Conservation (phyloP, 1,140 invertebrate species). For the Aphaenogaster ashmeadi region DNA sequence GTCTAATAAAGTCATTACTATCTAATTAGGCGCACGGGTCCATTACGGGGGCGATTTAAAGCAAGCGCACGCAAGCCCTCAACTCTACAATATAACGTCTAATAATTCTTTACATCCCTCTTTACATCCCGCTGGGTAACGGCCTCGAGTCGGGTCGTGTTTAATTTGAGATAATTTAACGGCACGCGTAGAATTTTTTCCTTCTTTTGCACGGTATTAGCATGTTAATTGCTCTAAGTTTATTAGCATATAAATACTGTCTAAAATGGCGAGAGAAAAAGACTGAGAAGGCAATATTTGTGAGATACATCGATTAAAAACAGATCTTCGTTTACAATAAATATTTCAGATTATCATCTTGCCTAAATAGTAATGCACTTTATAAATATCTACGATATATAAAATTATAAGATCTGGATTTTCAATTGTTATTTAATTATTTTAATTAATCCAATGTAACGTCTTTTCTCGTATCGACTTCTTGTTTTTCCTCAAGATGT, state of each 20-base stretch:
- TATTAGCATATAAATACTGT: slow-evolving; percentile 28
- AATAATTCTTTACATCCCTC: slow-evolving; percentile 47
- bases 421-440: neutral
- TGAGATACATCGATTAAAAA: neutral
- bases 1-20: slow-evolving; percentile 64
- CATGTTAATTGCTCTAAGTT: slow-evolving; percentile 34
- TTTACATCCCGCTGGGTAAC: neutral
- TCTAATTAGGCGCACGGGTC: slow-evolving; percentile 49
- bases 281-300: neutral
- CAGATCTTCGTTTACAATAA: neutral
- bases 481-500: neutral
- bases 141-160: neutral
- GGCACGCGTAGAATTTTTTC: neutral
- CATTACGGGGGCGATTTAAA: slow-evolving; percentile 55
- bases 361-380: neutral
- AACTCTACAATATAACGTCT: slow-evolving; percentile 11
- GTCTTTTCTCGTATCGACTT: neutral
- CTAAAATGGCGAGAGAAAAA: neutral
- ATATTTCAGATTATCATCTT: neutral
- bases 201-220: slow-evolving; percentile 6
- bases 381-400: neutral
- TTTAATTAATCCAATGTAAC: neutral
- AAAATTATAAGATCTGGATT: neutral
- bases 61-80: neutral
- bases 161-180: slow-evolving; percentile 29